Evolutionary conservation across 2,113 vertebrate species (phyloP).

Genomic region (Sapajus apella): DNA sequence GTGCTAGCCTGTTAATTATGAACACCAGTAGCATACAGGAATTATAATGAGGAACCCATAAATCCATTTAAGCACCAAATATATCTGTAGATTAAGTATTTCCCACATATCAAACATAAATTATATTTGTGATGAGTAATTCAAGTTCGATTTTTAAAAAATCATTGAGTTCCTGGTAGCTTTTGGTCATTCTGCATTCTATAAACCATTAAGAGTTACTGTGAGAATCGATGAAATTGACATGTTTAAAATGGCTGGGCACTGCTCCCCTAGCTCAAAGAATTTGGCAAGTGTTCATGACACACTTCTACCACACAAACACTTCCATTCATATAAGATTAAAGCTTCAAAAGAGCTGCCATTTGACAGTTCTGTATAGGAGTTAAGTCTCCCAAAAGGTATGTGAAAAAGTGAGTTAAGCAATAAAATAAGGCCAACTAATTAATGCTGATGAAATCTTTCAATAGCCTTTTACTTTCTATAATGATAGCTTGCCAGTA

Average conservation of each 20-base stretch:
- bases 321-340: neutral
- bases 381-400: neutral
- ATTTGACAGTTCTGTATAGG: neutral
- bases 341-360: slow-evolving; percentile 17
- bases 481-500: neutral
- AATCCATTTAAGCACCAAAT: neutral
- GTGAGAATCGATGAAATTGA: neutral
- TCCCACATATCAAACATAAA: neutral
- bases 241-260: neutral
- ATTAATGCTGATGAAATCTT: neutral
- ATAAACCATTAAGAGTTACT: slow-evolving; percentile 8
- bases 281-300: neutral
- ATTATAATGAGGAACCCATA: neutral
- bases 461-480: neutral
- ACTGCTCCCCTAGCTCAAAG: neutral
- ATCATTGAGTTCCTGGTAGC: neutral
- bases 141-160: neutral
- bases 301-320: slow-evolving; percentile 1
- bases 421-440: neutral
- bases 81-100: neutral
- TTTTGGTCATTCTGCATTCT: neutral
- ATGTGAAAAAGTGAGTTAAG: neutral
- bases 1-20: neutral
- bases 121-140: neutral
- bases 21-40: neutral